Evolutionary conservation across 2,113 vertebrate genomes (phyloP), one percentile per base, ranked within the genome.

Genomic region (Spermophilus dauricus): DNA sequence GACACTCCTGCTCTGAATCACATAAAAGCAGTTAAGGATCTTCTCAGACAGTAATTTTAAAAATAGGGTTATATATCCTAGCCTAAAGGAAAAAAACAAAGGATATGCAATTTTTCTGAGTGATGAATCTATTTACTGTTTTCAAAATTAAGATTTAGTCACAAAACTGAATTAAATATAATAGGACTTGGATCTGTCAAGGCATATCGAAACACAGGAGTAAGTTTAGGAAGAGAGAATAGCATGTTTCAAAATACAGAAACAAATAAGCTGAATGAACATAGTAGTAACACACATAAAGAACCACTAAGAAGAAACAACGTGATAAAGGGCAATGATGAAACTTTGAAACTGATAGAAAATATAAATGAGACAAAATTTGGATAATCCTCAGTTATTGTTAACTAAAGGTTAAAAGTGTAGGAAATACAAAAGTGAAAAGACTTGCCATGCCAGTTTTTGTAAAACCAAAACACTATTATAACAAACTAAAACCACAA

Each of bases 31-130:
- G 34, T 77, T 63, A 42, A 82, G 89, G 80, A 89, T 73, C 53
- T 61, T 61, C 45, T 22, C 53, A 69, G 56, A 91, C 8, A 67
- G 14, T 89, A 85, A 92, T 86, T 45, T 72, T 37, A 9, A 89
- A 95, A 91, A 94, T 17, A 96, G 7, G 63, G 78, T 72, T 17
- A 92, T 58, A 89, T 89, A 67, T 67, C 83, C 53, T 92, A 56
- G 28, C 20, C 72, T 39, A 89, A 37, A 34, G 39, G 24, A n/a
- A 56, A 95, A 80, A 92, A 91, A 37, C 45, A 77, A 28, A 84
- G 61, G 2, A 86, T 14, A 51, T 5, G 77, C 18, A 94, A 87
- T 24, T 85, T 89, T 58, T 85, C 13, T 85, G 78, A 53, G 26
- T 84, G 32, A 78, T 67, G 73, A 48, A 86, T 58, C 22, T 45